These are phyloP conservation scores for Marmota flaviventris DNA, from an alignment of 2,113 vertebrate genomes.

Conservation along the genomic window DNA sequence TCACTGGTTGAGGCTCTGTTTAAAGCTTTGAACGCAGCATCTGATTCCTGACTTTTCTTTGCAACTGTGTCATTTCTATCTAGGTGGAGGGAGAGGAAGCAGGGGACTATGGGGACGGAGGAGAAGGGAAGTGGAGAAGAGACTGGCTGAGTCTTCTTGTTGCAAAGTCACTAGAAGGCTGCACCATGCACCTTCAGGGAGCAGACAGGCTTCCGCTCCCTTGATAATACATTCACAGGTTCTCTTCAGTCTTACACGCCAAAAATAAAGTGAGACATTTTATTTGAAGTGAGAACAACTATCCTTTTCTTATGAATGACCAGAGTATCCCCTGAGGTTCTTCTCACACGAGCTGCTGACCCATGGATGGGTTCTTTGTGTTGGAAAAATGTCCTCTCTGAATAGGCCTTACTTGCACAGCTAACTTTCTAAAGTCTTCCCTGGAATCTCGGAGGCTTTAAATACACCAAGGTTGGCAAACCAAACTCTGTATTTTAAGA, in stretches of 20 bases:
- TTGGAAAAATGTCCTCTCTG: constrained; percentile 84
- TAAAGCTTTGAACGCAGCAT: constrained; percentile 17
- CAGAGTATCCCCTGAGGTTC: constrained; percentile 65
- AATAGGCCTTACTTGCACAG: constrained; percentile 77
- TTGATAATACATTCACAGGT: constrained; percentile 35
- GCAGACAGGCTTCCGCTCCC: not conserved
- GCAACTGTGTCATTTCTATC: not conserved
- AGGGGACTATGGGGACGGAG: not conserved
- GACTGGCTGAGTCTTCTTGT: not conserved
- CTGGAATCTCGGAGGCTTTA: constrained; percentile 88
- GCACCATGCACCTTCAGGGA: not conserved
- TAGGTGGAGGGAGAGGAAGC: not conserved
- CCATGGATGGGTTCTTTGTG: constrained; percentile 78
- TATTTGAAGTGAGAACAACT: constrained; percentile 73
- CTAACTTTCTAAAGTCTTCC: constrained; percentile 88
- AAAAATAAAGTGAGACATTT: constrained; percentile 66
- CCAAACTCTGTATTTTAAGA: constrained; percentile 88
- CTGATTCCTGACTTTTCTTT: not conserved
- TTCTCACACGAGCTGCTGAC: constrained; percentile 75
- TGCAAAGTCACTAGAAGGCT: not conserved
- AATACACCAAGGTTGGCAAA: constrained; percentile 88
- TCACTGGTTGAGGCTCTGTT: not conserved
- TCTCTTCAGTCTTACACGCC: not conserved
- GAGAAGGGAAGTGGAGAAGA: not conserved
- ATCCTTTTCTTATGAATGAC: constrained; percentile 77